Evolutionary conservation across 1,140 invertebrate genomes (phyloP).

Genomic region (Pomacea maculata): DNA sequence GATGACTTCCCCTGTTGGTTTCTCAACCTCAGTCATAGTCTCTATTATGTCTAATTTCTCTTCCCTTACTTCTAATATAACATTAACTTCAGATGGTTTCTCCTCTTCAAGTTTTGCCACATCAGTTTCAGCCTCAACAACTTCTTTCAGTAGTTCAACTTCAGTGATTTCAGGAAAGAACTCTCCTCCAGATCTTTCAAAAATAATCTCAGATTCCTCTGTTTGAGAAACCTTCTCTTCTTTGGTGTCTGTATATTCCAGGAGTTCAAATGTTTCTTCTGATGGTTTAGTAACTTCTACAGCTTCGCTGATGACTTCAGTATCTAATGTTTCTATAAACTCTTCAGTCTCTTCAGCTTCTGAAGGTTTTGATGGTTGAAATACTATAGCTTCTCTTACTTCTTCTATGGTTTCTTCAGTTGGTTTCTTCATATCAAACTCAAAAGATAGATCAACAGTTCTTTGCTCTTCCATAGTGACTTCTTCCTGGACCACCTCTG

Average conservation of each 20-base stretch:
- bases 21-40: constrained; percentile 15
- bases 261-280: background rate
- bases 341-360: constrained; percentile 16
- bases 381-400: constrained; percentile 29
- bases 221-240: background rate
- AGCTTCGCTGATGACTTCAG: background rate
- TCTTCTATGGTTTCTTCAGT: constrained; percentile 33
- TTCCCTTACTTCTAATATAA: constrained; percentile 6
- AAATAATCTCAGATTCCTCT: constrained; percentile 1
- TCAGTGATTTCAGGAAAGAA: constrained; percentile 5
- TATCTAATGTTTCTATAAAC: background rate
- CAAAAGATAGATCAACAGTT: background rate
- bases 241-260: too few relatives aligned
- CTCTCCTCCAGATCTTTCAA: constrained; percentile 1
- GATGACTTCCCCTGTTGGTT: constrained; percentile 31
- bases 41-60: background rate
- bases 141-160: constrained; percentile 7
- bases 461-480: constrained; percentile 3
- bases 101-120: constrained; percentile 2
- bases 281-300: background rate
- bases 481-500: constrained; percentile 18
- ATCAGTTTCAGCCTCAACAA: constrained; percentile 6
- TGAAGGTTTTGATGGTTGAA: constrained; percentile 19
- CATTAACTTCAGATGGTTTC: constrained; percentile 10
- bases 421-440: constrained; percentile 29